Conservation (phyloP, 1,140 invertebrate genomes). For the Dinoponera quadriceps region DNA sequence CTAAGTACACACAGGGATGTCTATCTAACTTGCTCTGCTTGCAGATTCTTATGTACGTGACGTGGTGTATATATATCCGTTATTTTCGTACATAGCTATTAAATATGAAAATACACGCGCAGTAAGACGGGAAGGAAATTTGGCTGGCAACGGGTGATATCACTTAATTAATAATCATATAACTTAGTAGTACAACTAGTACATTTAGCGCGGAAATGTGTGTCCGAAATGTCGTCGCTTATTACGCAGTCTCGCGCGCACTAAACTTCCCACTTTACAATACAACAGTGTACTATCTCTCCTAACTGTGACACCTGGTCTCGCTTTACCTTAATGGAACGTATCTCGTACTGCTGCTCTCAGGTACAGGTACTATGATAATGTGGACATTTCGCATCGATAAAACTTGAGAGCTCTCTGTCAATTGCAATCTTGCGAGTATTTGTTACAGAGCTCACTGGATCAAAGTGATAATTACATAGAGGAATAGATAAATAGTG, state of each 20-base stretch:
- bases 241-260: not conserved
- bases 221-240: constrained; percentile 16
- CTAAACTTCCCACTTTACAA: constrained; percentile 33
- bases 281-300: not conserved
- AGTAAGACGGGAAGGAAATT: not conserved
- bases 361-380: not conserved
- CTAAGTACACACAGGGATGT: too few species aligned
- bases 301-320: not conserved
- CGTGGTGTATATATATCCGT: too few species aligned
- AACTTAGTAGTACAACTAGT: not conserved
- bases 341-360: not conserved
- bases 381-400: not conserved
- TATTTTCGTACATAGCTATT: too few species aligned
- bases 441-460: not conserved
- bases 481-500: not conserved
- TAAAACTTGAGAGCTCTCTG: not conserved
- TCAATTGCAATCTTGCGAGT: constrained; percentile 2
- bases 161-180: constrained; percentile 11
- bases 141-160: not conserved
- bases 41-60: too few species aligned
- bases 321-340: constrained; percentile 19
- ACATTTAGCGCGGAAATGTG: constrained; percentile 16
- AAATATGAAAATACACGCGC: too few species aligned
- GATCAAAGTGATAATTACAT: constrained; percentile 21
- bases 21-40: too few species aligned